Percentiles rank a stretch among this genome's conserved stretches.
Conservation (phyloP, 2,888 invertebrate genomes). For the Hirtodrosophila cameraria region DNA sequence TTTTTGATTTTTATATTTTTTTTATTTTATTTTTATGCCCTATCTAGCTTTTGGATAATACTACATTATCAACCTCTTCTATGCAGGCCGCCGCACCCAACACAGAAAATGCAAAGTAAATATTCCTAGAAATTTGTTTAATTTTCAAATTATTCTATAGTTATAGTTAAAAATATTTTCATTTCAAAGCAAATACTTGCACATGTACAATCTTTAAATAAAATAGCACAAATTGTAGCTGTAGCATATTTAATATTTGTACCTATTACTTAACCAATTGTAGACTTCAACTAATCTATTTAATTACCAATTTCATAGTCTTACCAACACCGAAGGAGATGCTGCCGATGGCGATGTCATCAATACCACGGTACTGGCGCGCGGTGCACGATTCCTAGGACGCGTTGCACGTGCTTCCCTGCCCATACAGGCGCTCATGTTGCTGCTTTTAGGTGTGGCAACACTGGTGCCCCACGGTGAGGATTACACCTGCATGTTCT, state of each 20-base stretch:
- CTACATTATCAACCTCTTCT: slow-evolving; percentile 84
- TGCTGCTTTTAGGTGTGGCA: slow-evolving; percentile 96
- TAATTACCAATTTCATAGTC: slow-evolving; percentile 9
- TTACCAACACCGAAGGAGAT: slow-evolving; percentile 73
- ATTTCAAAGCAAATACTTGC: slow-evolving; percentile 35
- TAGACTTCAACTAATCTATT: slow-evolving; percentile 5
- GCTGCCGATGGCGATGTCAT: slow-evolving; percentile 85
- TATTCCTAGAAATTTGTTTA: slow-evolving; percentile 84
- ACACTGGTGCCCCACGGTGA: slow-evolving; percentile 94
- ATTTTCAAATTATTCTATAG: slow-evolving; percentile 40
- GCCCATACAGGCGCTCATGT: slow-evolving; percentile 96
- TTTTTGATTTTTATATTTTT: slow-evolving; percentile 53
- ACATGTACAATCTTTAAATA: slow-evolving; percentile 22
- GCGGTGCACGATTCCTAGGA: slow-evolving; percentile 93
- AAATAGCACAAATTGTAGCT: slow-evolving; percentile 31
- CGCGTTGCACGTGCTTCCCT: slow-evolving; percentile 95
- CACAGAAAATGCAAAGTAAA: slow-evolving; percentile 87
- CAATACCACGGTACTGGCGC: slow-evolving; percentile 88
- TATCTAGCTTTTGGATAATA: slow-evolving; percentile 88
- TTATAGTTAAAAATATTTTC: slow-evolving; percentile 45
- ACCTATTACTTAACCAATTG: neutral
- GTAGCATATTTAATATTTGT: slow-evolving; percentile 28
- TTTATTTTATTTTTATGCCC: slow-evolving; percentile 85
- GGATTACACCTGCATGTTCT: slow-evolving; percentile 93
- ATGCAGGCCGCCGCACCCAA: slow-evolving; percentile 85